Evolutionary conservation across 1,140 invertebrate genomes (phyloP).

Genomic region (Papilio xuthus): DNA sequence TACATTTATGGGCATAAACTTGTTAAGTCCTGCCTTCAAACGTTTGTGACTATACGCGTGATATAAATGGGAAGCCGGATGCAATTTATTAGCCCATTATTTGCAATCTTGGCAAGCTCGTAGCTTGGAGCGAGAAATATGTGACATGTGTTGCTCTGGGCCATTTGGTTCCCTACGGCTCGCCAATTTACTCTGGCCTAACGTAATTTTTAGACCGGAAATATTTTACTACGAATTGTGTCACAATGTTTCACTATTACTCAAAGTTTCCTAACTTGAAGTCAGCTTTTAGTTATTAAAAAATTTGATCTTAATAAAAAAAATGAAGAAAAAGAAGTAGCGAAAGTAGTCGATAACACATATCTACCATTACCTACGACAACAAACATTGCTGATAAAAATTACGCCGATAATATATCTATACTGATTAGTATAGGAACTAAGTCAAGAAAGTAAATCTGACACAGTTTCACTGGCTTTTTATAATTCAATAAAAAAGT

Average conservation of each 20-base stretch:
- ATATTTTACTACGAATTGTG: not conserved
- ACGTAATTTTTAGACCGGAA: not conserved
- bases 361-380: constrained; percentile 15
- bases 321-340: not conserved
- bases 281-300: too few species aligned
- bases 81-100: constrained; percentile 18
- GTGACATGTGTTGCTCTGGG: constrained; percentile 11
- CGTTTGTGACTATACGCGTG: not conserved
- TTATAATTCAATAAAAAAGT: constrained; percentile 22
- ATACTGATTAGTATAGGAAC: not conserved
- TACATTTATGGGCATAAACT: not conserved
- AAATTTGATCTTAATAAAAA: not conserved
- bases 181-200: constrained; percentile 5
- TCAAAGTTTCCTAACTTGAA: too few species aligned
- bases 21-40: constrained; percentile 1
- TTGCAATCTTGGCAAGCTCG: constrained; percentile 14
- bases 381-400: not conserved
- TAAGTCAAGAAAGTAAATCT: not conserved
- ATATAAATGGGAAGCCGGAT: not conserved
- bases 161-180: constrained; percentile 16
- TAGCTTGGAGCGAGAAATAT: constrained; percentile 11
- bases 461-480: not conserved
- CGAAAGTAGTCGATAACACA: not conserved
- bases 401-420: not conserved
- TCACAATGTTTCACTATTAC: not conserved